phyloP scores from a whole-genome alignment of 2,888 invertebrate species.

The Lepeophtheirus nordmannii region DNA sequence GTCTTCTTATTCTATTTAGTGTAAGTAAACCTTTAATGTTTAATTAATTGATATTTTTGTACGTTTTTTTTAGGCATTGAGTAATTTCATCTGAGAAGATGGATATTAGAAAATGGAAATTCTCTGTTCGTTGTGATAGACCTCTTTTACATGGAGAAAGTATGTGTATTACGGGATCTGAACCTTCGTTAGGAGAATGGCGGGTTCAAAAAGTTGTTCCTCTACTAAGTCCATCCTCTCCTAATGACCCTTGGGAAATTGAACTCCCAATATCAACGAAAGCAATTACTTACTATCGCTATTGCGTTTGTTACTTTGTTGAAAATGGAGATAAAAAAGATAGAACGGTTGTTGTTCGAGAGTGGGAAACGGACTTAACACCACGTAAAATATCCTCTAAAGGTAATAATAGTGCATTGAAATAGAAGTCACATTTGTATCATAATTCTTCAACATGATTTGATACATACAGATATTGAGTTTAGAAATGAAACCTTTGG shows the following conservation, averaged over 20 bases:
- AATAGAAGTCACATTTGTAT: not conserved
- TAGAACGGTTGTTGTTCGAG: not conserved
- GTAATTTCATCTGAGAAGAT: too few relatives aligned
- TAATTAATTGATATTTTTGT: too few relatives aligned
- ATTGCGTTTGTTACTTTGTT: not conserved
- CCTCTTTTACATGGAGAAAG: constrained; percentile 42
- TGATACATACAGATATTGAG: not conserved
- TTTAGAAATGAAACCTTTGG: not conserved
- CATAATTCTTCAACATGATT: not conserved
- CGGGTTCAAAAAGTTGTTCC: constrained; percentile 44
- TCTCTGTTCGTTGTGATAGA: constrained; percentile 42
- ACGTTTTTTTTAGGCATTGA: too few relatives aligned
- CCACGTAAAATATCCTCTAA: not conserved
- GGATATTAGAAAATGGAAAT: constrained; percentile 36
- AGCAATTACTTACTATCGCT: not conserved
- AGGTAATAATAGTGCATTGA: not conserved
- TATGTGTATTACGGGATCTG: constrained; percentile 54
- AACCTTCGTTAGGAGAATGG: constrained; percentile 54
- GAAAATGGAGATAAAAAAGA: not conserved
- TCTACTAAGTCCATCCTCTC: constrained; percentile 32
- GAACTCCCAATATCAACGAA: not conserved
- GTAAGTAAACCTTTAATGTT: too few relatives aligned
- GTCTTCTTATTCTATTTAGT: too few relatives aligned
- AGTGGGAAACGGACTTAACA: constrained; percentile 11
- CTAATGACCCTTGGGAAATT: not conserved